A percentile compares a stretch with the other conserved stretches of the same genome.
Conservation (phyloP, 2,113 vertebrate genomes). For the Sminthopsis crassicaudata region DNA sequence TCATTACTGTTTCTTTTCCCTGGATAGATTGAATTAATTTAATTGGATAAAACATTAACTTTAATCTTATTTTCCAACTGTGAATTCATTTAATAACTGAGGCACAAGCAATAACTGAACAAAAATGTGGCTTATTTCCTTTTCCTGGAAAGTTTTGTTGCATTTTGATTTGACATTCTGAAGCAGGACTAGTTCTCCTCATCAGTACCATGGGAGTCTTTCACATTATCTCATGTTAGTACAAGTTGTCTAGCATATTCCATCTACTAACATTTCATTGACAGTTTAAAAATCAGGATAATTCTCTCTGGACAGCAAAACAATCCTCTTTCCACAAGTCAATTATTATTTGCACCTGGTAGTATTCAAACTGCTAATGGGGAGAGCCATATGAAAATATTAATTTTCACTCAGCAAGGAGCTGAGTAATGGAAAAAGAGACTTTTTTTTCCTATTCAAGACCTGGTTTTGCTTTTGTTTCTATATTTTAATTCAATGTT, state of each 20-base stretch:
- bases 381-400: background rate
- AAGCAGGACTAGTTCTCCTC: background rate
- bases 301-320: background rate
- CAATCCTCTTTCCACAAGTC: background rate
- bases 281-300: background rate
- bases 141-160: background rate
- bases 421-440: background rate
- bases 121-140: background rate
- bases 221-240: background rate
- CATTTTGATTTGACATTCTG: background rate
- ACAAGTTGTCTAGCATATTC: background rate
- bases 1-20: background rate
- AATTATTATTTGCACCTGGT: background rate
- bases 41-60: background rate
- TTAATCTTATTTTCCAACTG: background rate
- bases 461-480: background rate
- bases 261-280: background rate
- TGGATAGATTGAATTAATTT: background rate
- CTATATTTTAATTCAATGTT: background rate
- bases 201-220: background rate
- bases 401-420: slow-evolving; percentile 9
- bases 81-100: background rate
- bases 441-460: background rate
- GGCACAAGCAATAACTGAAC: background rate
- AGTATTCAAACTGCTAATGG: background rate